Evolutionary conservation across 1,140 invertebrate species (phyloP).

Genomic region (Drosophila punjabiensis): DNA sequence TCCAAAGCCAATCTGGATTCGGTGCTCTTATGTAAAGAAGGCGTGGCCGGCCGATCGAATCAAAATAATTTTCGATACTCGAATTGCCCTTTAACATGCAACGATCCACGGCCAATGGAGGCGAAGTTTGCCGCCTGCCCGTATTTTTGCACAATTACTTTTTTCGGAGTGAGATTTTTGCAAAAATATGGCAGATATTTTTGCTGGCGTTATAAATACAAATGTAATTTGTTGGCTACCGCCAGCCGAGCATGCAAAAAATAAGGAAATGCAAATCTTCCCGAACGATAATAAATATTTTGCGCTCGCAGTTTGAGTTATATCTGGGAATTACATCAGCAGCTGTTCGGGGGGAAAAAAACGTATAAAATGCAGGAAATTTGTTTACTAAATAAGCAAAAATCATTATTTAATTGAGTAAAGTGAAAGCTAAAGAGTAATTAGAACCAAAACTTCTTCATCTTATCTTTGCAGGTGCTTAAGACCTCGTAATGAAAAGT

Average conservation of each 20-base stretch:
- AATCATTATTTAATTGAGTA: neutral
- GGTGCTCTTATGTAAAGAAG: constrained; percentile 1
- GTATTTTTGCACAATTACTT: neutral
- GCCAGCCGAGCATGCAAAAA: constrained; percentile 41
- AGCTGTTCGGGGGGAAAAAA: neutral
- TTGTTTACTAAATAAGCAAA: neutral
- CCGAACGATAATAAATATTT: constrained; percentile 35
- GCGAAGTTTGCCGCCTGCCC: neutral
- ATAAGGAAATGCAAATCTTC: constrained; percentile 18
- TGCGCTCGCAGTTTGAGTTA: neutral
- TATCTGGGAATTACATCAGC: constrained; percentile 19
- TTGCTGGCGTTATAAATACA: constrained; percentile 18
- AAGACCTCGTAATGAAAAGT: constrained; percentile 13
- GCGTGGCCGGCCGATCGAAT: constrained; percentile 39
- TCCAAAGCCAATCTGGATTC: constrained; percentile 39
- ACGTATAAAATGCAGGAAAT: neutral
- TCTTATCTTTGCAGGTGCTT: constrained; percentile 43
- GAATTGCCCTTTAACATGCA: constrained; percentile 31
- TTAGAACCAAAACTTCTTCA: neutral
- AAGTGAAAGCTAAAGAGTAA: neutral
- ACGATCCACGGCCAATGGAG: constrained; percentile 27
- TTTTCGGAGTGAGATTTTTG: neutral
- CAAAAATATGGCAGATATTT: constrained; percentile 26
- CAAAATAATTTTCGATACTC: constrained; percentile 2
- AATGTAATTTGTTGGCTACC: constrained; percentile 52